Percentiles rank a stretch among this genome's conserved stretches.
These are phyloP conservation scores for Anthopleura xanthogrammica DNA, from an alignment of 92 coral and sea anemone species.

Conservation along the genomic window DNA sequence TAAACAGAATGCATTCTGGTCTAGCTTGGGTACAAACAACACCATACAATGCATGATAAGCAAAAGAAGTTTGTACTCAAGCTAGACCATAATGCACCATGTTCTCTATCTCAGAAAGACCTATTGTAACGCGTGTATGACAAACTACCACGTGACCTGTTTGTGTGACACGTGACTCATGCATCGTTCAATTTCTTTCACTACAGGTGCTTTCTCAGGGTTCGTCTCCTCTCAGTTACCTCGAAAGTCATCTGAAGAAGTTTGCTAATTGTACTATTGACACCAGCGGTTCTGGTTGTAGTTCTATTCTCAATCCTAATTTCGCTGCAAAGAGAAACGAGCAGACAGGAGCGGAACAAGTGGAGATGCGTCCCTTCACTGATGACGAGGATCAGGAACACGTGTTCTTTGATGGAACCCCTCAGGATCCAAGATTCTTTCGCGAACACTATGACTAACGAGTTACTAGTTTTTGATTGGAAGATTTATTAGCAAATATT, in stretches of 20 bases:
- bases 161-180: too few species aligned
- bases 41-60: too few species aligned
- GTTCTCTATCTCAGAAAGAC: too few species aligned
- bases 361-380: not conserved
- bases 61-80: too few species aligned
- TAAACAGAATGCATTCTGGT: too few species aligned
- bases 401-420: constrained; percentile 26
- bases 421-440: constrained; percentile 18
- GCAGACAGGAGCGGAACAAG: not conserved
- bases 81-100: too few species aligned
- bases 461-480: not conserved
- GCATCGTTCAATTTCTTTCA: not conserved
- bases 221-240: constrained; percentile 82
- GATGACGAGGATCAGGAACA: constrained; percentile 28
- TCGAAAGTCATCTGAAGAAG: constrained; percentile 69
- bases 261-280: constrained; percentile 66
- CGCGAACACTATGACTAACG: constrained; percentile 51
- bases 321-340: not conserved
- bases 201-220: constrained; percentile 83
- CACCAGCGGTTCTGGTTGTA: constrained; percentile 60
- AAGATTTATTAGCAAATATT: not conserved
- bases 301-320: constrained; percentile 38
- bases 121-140: too few species aligned
- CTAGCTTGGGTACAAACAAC: too few species aligned
- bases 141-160: too few species aligned